Evolutionary conservation across 1,140 invertebrate genomes (phyloP).

Genomic region (Halyomorpha halys): DNA sequence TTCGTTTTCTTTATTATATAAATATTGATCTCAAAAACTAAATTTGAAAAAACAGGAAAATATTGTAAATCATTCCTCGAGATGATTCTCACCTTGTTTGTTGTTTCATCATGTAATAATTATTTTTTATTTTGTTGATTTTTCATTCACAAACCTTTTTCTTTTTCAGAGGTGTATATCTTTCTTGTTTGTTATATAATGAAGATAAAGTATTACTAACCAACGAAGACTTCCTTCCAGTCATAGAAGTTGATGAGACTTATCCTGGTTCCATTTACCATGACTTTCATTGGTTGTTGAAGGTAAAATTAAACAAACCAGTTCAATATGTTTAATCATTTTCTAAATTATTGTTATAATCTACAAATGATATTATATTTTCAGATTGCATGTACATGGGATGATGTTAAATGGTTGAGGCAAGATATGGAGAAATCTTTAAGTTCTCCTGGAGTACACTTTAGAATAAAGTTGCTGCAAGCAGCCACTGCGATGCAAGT

Average conservation of each 20-base stretch:
- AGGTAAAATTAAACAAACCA: slow-evolving; percentile 49
- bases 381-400: slow-evolving; percentile 84
- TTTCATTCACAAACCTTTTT: no score
- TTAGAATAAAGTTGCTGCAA: slow-evolving; percentile 81
- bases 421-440: slow-evolving; percentile 89
- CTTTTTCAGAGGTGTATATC: slow-evolving; percentile 71
- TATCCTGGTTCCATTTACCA: slow-evolving; percentile 81
- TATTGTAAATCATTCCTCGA: no score
- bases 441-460: slow-evolving; percentile 75
- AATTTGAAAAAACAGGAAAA: no score
- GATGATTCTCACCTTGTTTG: no score
- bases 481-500: slow-evolving; percentile 91
- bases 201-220: slow-evolving; percentile 92
- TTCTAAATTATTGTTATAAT: neutral
- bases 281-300: slow-evolving; percentile 96
- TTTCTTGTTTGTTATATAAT: slow-evolving; percentile 84
- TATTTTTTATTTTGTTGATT: no score
- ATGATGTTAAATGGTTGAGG: slow-evolving; percentile 79
- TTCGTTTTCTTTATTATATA: no score
- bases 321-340: neutral
- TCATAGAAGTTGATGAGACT: slow-evolving; percentile 92
- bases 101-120: no score
- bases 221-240: slow-evolving; percentile 90
- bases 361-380: neutral
- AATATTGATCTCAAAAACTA: no score